Evolutionary conservation across 2,113 vertebrate species (phyloP), one percentile per base, ranked within the genome.

Genomic region (Bungarus multicinctus): DNA sequence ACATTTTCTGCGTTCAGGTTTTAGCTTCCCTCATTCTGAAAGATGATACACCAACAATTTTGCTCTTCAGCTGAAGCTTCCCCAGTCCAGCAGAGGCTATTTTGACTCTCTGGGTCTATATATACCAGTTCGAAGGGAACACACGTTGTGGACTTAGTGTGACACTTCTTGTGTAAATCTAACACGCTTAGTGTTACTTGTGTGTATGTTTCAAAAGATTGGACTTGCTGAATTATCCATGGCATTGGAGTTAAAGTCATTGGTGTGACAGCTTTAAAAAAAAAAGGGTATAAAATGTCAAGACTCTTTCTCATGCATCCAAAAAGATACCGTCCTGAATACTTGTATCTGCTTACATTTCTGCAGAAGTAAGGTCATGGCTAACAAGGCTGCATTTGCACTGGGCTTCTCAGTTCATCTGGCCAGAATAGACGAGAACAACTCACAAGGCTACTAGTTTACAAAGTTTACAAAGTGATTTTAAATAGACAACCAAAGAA

Each of bases 21-120:
- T 87, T 90, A 88, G 90, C 92, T 87, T 91, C 54, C 58, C 91
- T 50, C 89, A 85, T 74, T 94, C 91, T 92, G 92, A 95, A 95
- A 94, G 87, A 87, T 92, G 89, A 93, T 94, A 91, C 7, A 6
- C 30, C 27, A 90, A 60, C 45, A 23, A 58, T 94, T 54, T 86
- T 87, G 55, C 90, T 58, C 69, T 93, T 7, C 55, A 25, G 64
- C 18, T 89, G 69, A 69, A 86, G 50, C 39, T 1, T n/a, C 45
- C 8, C n/a, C 91, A 39, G 91, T 81, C 60, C 60, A 89, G 45
- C 64, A 94, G 92, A 92, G 52, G 55, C 93, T 95, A 92, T 95
- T 94, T 95, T 94, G 88, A 58, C 90, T 69, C 89, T 88, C 20
- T 50, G 4, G 88, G 85, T 93, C 54, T 69, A 54, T 93, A 34